These are phyloP conservation scores for Epinephelus moara DNA, from an alignment of 2,113 vertebrate genomes.

Conservation along the genomic window DNA sequence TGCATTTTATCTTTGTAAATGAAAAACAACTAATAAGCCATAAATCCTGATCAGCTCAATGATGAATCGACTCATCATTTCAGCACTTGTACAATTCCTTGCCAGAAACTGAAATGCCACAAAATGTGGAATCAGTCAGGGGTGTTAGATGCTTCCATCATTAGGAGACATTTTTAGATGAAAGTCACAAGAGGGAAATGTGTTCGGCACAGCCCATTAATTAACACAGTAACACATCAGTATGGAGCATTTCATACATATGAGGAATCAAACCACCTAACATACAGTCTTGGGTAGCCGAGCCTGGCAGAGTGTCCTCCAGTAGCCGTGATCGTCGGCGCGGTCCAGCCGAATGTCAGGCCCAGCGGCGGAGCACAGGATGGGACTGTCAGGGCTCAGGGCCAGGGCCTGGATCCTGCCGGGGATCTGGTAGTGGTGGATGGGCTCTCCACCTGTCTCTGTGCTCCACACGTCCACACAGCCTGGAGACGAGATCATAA, in stretches of 20 bases:
- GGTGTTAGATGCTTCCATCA: neutral
- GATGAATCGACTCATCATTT: neutral
- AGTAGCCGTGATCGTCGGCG: conserved; percentile 88
- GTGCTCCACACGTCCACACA: conserved; percentile 93
- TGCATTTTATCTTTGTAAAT: neutral
- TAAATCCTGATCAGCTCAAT: neutral
- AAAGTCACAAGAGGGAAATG: neutral
- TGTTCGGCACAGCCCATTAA: conserved; percentile 2
- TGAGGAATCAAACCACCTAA: conserved; percentile 23
- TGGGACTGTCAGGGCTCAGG: conserved; percentile 82
- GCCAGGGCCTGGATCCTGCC: conserved; percentile 87
- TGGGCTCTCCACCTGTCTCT: conserved; percentile 86
- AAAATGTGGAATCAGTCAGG: neutral
- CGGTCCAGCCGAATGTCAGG: conserved; percentile 87
- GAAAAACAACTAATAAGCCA: neutral
- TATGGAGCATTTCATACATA: neutral
- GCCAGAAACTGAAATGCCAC: neutral
- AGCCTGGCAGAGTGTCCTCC: conserved; percentile 85
- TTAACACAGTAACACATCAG: conserved; percentile 9
- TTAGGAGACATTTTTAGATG: neutral
- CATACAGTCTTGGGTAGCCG: conserved; percentile 91
- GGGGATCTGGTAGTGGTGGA: conserved; percentile 89
- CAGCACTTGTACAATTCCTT: neutral
- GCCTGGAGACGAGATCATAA: conserved; percentile 73
- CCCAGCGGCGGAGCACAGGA: conserved; percentile 87